phyloP scores from a whole-genome alignment of 2,797 vertebrate species.

The Hirundo rustica region DNA sequence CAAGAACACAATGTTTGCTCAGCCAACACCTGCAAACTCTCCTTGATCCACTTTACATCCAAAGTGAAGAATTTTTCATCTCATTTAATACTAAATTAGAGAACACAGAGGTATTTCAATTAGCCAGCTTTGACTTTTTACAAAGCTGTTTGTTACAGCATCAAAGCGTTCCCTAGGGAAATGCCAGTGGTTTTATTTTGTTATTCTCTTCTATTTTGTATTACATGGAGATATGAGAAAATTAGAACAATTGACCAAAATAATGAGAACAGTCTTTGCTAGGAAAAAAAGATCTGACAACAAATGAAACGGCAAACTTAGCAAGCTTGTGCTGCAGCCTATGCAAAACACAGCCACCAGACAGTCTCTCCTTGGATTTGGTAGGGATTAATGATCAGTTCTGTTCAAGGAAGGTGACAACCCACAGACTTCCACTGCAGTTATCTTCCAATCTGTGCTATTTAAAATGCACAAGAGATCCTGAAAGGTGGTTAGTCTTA shows the following conservation, averaged over 20 bases:
- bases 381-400: not conserved
- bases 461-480: not conserved
- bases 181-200: not conserved
- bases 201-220: not conserved
- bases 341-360: not conserved
- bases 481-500: slow-evolving; percentile 2
- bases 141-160: slow-evolving; percentile 31
- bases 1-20: not conserved
- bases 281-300: not conserved
- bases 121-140: not conserved
- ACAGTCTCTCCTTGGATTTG: not conserved
- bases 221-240: not conserved
- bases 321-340: not conserved
- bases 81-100: slow-evolving; percentile 1
- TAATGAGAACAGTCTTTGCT: not conserved
- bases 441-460: not conserved
- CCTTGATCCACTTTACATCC: not conserved
- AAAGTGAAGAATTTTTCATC: not conserved
- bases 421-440: not conserved
- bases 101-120: not conserved
- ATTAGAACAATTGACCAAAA: not conserved
- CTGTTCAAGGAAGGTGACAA: not conserved
- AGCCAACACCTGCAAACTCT: not conserved
- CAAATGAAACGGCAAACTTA: not conserved
- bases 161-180: not conserved